phyloP scores from a whole-genome alignment of 2,113 vertebrate species.

The Naja naja region DNA sequence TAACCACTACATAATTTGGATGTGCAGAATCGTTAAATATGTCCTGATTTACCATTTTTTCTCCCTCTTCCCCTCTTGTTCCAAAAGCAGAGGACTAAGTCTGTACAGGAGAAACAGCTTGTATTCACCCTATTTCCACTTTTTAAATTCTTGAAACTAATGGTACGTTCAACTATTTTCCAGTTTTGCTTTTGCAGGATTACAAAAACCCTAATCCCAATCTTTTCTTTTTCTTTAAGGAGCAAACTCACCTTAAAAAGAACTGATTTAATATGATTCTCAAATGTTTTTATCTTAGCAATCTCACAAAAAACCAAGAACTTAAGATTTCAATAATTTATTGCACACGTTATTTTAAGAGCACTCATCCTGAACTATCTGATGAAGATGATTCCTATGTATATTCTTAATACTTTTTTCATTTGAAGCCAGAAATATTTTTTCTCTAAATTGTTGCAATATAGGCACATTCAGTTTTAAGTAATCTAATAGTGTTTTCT shows the following conservation, averaged over 20 bases:
- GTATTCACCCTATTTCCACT: background rate
- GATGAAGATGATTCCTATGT: background rate
- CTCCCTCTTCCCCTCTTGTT: background rate
- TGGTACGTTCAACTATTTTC: background rate
- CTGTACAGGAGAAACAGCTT: background rate
- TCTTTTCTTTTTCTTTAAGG: background rate
- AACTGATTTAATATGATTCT: background rate
- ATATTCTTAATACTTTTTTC: background rate
- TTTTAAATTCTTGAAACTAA: background rate
- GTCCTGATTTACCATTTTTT: background rate
- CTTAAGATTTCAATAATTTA: background rate
- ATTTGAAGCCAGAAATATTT: background rate
- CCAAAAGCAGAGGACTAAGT: background rate
- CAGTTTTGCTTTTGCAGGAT: background rate
- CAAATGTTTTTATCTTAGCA: background rate
- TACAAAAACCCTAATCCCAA: background rate
- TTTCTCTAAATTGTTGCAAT: background rate
- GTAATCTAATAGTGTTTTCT: background rate
- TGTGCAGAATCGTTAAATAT: background rate
- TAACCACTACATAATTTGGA: background rate
- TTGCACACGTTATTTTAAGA: slow-evolving; percentile 11
- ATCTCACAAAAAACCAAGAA: background rate
- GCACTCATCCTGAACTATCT: background rate
- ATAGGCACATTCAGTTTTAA: background rate
- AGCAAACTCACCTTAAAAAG: background rate